These are phyloP conservation scores for Eucidaris tribuloides DNA, from an alignment of 35 echinoderm and acorn worm genomes.

Conservation along the genomic window DNA sequence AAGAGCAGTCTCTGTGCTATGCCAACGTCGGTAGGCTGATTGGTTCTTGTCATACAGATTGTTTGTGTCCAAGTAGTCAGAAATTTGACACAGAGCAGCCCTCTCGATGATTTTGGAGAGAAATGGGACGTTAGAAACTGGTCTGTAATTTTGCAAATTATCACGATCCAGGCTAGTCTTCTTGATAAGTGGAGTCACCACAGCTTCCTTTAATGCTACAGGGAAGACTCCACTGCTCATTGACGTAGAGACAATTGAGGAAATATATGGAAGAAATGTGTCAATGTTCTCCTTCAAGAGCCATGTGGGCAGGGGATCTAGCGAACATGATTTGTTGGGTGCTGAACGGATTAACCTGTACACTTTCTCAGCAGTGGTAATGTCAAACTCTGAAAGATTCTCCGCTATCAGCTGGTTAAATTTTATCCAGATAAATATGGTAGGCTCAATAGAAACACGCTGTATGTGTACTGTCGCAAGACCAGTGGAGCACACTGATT, in stretches of 20 bases:
- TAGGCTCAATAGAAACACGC: no score
- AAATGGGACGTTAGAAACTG: conserved; percentile 42
- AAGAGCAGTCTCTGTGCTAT: conserved; percentile 45
- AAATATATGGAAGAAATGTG: conserved; percentile 13
- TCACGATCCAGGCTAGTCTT: conserved; percentile 32
- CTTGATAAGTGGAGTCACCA: conserved; percentile 47
- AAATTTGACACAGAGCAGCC: background rate
- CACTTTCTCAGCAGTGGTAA: background rate
- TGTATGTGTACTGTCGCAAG: no score
- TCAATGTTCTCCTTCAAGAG: conserved; percentile 15
- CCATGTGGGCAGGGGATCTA: conserved; percentile 50
- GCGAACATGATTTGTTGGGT: conserved; percentile 27
- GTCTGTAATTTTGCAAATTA: conserved; percentile 34
- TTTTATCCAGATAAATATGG: no score
- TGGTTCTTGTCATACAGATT: background rate
- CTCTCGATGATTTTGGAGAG: conserved; percentile 37
- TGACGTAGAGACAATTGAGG: conserved; percentile 23
- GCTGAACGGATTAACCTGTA: background rate
- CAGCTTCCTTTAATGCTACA: background rate
- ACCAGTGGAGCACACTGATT: no score
- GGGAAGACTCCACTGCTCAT: conserved; percentile 14
- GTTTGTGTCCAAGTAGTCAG: background rate
- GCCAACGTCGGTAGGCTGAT: conserved; percentile 18
- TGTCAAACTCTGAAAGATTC: background rate
- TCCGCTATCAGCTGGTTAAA: no score